Conservation (phyloP, 2,888 invertebrate genomes). For the Diabrotica balteata region DNA sequence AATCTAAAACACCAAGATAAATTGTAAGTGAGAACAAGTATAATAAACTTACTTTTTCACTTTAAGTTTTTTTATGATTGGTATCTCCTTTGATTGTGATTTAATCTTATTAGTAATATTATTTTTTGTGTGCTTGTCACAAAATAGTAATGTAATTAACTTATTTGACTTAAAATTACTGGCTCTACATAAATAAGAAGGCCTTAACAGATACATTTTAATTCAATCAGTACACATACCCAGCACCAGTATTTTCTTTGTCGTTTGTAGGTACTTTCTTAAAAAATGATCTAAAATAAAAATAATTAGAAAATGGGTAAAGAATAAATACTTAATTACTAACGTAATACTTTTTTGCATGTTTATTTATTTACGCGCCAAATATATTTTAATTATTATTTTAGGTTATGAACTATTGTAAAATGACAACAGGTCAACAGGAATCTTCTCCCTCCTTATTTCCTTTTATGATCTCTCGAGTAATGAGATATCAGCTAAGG, state of each 20-base stretch:
- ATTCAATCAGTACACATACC: slow-evolving; percentile 31
- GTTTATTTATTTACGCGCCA: slow-evolving; percentile 18
- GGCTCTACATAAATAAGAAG: slow-evolving; percentile 10
- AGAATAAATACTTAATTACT: slow-evolving; percentile 35
- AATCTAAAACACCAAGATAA: slow-evolving; percentile 10
- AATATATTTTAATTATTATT: background rate
- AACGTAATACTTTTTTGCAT: slow-evolving; percentile 47
- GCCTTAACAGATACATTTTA: slow-evolving; percentile 23
- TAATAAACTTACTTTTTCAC: slow-evolving; percentile 4
- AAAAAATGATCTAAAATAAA: slow-evolving; percentile 35
- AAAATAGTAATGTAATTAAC: background rate
- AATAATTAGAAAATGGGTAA: slow-evolving; percentile 29
- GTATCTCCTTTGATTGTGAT: background rate
- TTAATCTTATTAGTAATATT: background rate
- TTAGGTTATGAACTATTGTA: background rate
- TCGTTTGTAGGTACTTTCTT: slow-evolving; percentile 28
- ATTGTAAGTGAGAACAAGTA: slow-evolving; percentile 5
- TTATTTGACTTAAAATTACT: slow-evolving; percentile 12
- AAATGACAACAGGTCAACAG: too few species aligned
- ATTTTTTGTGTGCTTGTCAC: slow-evolving; percentile 1
- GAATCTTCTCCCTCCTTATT: too few species aligned
- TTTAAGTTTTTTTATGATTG: too few species aligned
- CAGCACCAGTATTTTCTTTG: slow-evolving; percentile 26
- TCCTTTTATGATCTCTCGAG: too few species aligned
- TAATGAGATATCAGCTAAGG: too few species aligned